These are phyloP conservation scores for Deroplatys truncata DNA, from an alignment of 2,888 invertebrate genomes.

Conservation along the genomic window DNA sequence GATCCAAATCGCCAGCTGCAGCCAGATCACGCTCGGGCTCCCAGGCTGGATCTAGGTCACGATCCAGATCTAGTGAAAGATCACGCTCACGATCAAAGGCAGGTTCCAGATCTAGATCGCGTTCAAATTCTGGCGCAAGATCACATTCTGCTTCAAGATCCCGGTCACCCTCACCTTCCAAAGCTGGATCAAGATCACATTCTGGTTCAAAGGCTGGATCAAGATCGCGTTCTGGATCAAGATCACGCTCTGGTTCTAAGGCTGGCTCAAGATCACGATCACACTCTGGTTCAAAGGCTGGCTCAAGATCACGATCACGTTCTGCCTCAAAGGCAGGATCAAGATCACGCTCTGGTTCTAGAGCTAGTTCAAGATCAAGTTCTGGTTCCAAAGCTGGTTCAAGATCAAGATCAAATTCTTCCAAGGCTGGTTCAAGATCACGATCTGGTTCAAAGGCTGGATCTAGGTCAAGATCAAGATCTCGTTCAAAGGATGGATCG, in stretches of 20 bases:
- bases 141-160: slow-evolving; percentile 25
- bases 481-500: slow-evolving; percentile 33
- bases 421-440: slow-evolving; percentile 32
- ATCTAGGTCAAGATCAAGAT: slow-evolving; percentile 33
- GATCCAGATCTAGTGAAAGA: slow-evolving; percentile 32
- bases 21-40: slow-evolving; percentile 34
- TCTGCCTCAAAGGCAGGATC: slow-evolving; percentile 36
- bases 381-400: slow-evolving; percentile 33
- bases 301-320: slow-evolving; percentile 33
- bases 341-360: slow-evolving; percentile 34
- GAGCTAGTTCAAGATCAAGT: slow-evolving; percentile 34
- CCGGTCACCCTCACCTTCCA: slow-evolving; percentile 36
- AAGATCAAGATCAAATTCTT: slow-evolving; percentile 36
- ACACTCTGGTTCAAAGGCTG: slow-evolving; percentile 35
- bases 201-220: slow-evolving; percentile 8
- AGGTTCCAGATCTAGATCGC: slow-evolving; percentile 33
- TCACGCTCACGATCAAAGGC: slow-evolving; percentile 32
- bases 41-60: slow-evolving; percentile 12
- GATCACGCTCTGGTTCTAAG: slow-evolving; percentile 33
- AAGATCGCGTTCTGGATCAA: slow-evolving; percentile 33
- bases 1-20: slow-evolving; percentile 35
- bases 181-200: slow-evolving; percentile 1
- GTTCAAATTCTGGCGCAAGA: slow-evolving; percentile 33
- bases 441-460: slow-evolving; percentile 31
- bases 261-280: slow-evolving; percentile 39